Evolutionary conservation across 2,113 vertebrate species (phyloP).

Genomic region (Acrocephalus kingi): DNA sequence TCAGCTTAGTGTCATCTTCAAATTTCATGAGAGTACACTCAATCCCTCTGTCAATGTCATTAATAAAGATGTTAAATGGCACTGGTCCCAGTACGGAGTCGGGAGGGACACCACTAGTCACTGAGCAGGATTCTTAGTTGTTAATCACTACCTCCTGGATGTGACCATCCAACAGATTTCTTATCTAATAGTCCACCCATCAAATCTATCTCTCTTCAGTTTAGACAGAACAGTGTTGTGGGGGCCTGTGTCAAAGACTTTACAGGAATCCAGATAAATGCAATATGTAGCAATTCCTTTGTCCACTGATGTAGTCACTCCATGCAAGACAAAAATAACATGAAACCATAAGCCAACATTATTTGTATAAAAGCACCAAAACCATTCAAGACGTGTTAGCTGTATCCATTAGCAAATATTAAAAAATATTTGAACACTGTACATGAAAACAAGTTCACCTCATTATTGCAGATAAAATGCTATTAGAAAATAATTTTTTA

Average conservation of each 20-base stretch:
- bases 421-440: not conserved
- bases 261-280: not conserved
- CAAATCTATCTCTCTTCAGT: not conserved
- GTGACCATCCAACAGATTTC: not conserved
- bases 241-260: not conserved
- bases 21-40: not conserved
- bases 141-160: not conserved
- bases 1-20: not conserved
- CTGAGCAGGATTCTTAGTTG: not conserved
- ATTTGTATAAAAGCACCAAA: not conserved
- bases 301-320: not conserved
- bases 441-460: not conserved
- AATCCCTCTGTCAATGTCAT: not conserved
- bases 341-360: not conserved
- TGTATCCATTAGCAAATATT: not conserved
- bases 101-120: not conserved
- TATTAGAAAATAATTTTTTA: not conserved
- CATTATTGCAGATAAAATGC: not conserved
- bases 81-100: not conserved
- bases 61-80: not conserved
- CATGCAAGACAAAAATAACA: not conserved
- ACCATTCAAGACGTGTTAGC: not conserved
- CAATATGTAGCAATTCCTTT: not conserved
- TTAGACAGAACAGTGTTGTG: not conserved
- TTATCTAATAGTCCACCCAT: not conserved